These are phyloP conservation scores for Peromyscus polionotus DNA, from an alignment of 2,113 vertebrate genomes.

Conservation along the genomic window DNA sequence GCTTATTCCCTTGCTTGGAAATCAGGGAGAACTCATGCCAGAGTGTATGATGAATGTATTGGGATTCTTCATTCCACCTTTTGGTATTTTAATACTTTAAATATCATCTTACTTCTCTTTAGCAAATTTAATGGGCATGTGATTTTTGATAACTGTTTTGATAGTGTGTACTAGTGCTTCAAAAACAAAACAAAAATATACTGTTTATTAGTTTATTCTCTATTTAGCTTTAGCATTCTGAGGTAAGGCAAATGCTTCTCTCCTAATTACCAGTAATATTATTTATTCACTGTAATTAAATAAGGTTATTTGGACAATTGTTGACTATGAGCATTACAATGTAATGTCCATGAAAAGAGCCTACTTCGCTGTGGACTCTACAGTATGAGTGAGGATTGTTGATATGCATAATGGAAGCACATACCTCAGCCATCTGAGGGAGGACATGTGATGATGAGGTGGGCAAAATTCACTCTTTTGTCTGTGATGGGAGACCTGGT, in stretches of 20 bases:
- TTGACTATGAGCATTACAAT: not conserved
- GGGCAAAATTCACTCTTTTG: not conserved
- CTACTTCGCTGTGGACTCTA: not conserved
- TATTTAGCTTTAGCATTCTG: conserved; percentile 6
- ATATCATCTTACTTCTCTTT: conserved; percentile 2
- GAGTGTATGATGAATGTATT: not conserved
- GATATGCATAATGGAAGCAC: not conserved
- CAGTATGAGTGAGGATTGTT: not conserved
- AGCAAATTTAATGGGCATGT: not conserved
- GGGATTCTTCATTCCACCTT: not conserved
- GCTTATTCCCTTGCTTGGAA: not conserved
- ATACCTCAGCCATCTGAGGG: not conserved
- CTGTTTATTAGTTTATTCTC: not conserved
- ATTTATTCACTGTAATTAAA: not conserved
- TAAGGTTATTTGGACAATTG: not conserved
- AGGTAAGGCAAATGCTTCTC: not conserved
- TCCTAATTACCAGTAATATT: not conserved
- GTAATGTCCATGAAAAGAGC: not conserved
- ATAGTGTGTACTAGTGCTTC: not conserved
- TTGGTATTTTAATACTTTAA: conserved; percentile 16
- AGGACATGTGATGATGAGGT: not conserved
- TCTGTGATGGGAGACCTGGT: not conserved
- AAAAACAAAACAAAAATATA: conserved; percentile 48
- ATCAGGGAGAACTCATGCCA: not conserved
- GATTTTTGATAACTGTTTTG: conserved; percentile 15